Evolutionary conservation across 2,888 invertebrate species (phyloP).

Genomic region (Chloroclystis v-ata): DNA sequence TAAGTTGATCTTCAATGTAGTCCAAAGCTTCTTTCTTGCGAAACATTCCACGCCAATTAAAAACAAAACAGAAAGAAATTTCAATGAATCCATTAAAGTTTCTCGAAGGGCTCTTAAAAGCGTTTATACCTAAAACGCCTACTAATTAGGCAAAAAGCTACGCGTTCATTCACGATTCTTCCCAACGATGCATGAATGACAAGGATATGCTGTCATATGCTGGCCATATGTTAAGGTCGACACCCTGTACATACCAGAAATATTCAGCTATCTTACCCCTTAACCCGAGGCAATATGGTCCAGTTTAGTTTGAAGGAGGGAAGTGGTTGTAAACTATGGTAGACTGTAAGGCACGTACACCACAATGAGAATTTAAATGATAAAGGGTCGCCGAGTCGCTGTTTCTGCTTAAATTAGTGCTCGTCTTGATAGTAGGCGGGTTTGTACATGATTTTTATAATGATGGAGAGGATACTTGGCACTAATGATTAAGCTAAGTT

Average conservation of each 20-base stretch:
- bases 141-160: slow-evolving; percentile 17
- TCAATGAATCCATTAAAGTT: no score
- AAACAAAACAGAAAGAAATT: no score
- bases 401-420: slow-evolving; percentile 34
- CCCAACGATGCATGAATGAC: slow-evolving; percentile 26
- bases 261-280: slow-evolving; percentile 1
- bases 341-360: slow-evolving; percentile 33
- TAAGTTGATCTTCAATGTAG: no score
- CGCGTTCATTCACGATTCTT: slow-evolving; percentile 17
- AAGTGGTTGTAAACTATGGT: slow-evolving; percentile 15
- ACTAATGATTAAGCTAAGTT: neutral
- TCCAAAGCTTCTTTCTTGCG: no score
- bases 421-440: slow-evolving; percentile 21
- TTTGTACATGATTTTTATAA: slow-evolving; percentile 10
- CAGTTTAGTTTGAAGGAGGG: slow-evolving; percentile 5
- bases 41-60: no score
- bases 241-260: slow-evolving; percentile 24
- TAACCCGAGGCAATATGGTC: slow-evolving; percentile 10
- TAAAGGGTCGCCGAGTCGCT: slow-evolving; percentile 26
- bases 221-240: slow-evolving; percentile 35
- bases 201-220: slow-evolving; percentile 28
- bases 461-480: slow-evolving; percentile 6
- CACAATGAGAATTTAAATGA: slow-evolving; percentile 44
- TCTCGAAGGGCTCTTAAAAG: neutral
- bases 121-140: neutral